Evolutionary conservation across 2,888 invertebrate species (phyloP).

Genomic region (Vandiemenella viatica): DNA sequence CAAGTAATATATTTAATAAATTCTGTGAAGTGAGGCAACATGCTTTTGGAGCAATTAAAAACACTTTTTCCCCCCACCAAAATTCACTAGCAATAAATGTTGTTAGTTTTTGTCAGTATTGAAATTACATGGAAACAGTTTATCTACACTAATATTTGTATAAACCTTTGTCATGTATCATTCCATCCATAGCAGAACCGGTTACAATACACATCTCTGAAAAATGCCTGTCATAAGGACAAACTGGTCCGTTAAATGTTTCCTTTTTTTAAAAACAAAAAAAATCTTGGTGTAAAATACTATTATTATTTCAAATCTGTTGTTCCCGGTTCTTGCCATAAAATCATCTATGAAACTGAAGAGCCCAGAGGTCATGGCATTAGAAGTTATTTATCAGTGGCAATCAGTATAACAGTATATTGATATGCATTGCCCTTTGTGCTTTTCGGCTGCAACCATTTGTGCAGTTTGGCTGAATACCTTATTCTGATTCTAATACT

Average conservation of each 20-base stretch:
- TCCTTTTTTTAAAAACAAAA: neutral
- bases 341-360: neutral
- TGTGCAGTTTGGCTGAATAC: too few species aligned
- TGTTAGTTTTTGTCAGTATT: constrained; percentile 33
- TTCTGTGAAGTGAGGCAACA: neutral
- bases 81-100: constrained; percentile 37
- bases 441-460: too few species aligned
- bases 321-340: neutral
- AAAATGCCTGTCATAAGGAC: neutral
- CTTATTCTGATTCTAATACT: too few species aligned
- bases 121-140: constrained; percentile 16
- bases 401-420: too few species aligned
- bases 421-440: too few species aligned
- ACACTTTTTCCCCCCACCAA: constrained; percentile 11
- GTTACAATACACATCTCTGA: constrained; percentile 4
- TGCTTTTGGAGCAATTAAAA: neutral
- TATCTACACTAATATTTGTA: constrained; percentile 14
- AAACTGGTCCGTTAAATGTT: neutral
- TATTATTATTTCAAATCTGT: neutral
- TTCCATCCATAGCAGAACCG: constrained; percentile 18
- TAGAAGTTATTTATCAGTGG: too few species aligned
- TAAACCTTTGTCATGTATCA: constrained; percentile 17
- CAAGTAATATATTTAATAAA: constrained; percentile 36
- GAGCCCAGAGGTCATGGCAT: too few species aligned
- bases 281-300: neutral